These are phyloP conservation scores for Dermochelys coriacea DNA, from an alignment of 2,797 vertebrate genomes.

Conservation along the genomic window DNA sequence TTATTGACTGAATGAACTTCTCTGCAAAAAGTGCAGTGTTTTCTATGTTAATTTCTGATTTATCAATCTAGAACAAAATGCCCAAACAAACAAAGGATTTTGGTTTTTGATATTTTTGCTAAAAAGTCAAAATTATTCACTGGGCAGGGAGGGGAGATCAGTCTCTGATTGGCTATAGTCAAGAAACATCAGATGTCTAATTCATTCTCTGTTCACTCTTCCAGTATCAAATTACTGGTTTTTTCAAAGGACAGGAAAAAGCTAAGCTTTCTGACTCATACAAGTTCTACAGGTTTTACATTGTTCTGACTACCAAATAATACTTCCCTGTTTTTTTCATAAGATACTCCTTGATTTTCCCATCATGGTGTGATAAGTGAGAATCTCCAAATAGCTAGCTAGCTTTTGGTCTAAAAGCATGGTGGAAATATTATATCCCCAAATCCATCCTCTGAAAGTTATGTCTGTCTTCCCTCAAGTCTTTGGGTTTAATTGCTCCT, in stretches of 20 bases:
- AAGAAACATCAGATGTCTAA: not conserved
- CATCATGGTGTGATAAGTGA: not conserved
- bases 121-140: not conserved
- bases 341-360: not conserved
- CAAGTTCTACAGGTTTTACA: not conserved
- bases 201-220: not conserved
- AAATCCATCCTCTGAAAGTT: conserved; percentile 29
- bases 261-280: not conserved
- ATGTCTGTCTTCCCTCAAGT: not conserved
- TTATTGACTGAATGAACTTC: not conserved
- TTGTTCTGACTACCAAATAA: not conserved
- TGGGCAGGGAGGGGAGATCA: not conserved
- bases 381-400: not conserved
- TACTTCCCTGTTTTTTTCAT: not conserved
- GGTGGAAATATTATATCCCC: not conserved
- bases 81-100: not conserved
- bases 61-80: not conserved
- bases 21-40: not conserved
- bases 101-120: not conserved
- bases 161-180: not conserved
- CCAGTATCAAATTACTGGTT: not conserved
- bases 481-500: conserved; percentile 2
- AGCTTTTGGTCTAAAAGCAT: not conserved
- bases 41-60: not conserved
- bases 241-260: not conserved